These are phyloP conservation scores for Saguinus imperator DNA, from an alignment of 2,113 vertebrate species.

Conservation along the genomic window DNA sequence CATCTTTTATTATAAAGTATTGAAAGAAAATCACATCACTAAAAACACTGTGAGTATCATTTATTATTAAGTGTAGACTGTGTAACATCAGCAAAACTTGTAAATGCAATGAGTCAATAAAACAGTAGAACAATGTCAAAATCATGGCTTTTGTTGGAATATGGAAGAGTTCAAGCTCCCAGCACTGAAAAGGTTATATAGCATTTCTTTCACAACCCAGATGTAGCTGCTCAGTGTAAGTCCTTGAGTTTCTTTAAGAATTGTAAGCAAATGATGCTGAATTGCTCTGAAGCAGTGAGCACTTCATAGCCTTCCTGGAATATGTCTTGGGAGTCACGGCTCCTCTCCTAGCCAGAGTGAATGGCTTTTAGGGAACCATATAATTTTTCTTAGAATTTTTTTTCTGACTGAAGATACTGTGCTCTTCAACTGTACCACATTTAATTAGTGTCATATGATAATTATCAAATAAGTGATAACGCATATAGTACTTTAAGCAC, in stretches of 20 bases:
- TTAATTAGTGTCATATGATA: background rate
- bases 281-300: background rate
- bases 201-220: background rate
- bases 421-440: background rate
- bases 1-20: background rate
- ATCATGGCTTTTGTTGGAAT: background rate
- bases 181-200: background rate
- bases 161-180: background rate
- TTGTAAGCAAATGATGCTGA: background rate
- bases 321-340: background rate
- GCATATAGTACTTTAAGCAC: background rate
- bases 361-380: background rate
- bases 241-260: background rate
- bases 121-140: background rate
- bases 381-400: background rate
- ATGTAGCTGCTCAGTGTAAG: background rate
- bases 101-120: background rate
- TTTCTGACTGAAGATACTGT: background rate
- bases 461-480: background rate
- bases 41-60: slow-evolving; percentile 10
- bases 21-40: slow-evolving; percentile 39
- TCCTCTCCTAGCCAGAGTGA: background rate
- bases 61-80: background rate
- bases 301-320: background rate
- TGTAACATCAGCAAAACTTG: background rate